Conservation (phyloP, 2,113 vertebrate genomes). For the Columbina picui region DNA sequence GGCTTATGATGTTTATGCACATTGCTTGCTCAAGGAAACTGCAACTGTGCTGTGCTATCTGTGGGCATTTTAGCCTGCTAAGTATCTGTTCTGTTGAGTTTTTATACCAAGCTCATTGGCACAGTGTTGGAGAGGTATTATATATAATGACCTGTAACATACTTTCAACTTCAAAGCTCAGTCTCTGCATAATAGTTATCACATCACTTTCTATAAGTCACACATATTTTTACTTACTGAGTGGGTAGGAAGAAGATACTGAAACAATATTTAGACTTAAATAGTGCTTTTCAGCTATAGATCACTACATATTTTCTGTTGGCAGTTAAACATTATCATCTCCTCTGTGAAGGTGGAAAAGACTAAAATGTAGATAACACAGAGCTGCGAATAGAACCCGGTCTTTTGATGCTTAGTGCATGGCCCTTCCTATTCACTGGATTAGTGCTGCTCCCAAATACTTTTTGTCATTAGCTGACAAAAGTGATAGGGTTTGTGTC, state of each 20-base stretch:
- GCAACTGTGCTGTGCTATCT: not conserved
- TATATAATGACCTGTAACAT: constrained; percentile 12
- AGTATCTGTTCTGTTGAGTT: not conserved
- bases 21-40: not conserved
- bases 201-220: constrained; percentile 19
- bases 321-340: not conserved
- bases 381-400: not conserved
- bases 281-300: not conserved
- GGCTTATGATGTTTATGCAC: rapidly evolving
- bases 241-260: constrained; percentile 12
- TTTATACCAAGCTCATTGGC: not conserved
- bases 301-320: constrained; percentile 42
- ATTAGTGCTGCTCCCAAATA: not conserved
- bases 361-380: not conserved
- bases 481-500: not conserved
- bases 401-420: not conserved
- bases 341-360: not conserved
- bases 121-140: not conserved
- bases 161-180: constrained; percentile 25
- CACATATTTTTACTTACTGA: constrained; percentile 5
- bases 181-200: constrained; percentile 16
- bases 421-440: not conserved
- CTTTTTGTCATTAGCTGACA: not conserved
- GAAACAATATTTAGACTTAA: constrained; percentile 58
- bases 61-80: not conserved